Evolutionary conservation across 2,888 invertebrate genomes (phyloP).

Genomic region (Watsonalla cultraria): DNA sequence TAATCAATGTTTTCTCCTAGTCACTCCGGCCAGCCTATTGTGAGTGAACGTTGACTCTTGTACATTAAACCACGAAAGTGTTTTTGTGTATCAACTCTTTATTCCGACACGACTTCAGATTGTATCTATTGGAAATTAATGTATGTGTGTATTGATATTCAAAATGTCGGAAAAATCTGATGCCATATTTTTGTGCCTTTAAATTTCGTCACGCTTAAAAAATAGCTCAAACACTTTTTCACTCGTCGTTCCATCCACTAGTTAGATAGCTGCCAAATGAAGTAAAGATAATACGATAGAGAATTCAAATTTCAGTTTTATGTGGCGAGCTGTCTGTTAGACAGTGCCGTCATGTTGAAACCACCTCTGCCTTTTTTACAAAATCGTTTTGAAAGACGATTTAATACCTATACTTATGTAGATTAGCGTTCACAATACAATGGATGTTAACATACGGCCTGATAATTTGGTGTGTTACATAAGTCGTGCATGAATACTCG

Average conservation of each 20-base stretch:
- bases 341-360: conserved; percentile 53
- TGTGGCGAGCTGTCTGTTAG: conserved; percentile 36
- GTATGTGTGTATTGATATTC: conserved; percentile 12
- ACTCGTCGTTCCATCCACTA: conserved; percentile 22
- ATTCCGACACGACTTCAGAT: conserved; percentile 31
- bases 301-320: conserved; percentile 61
- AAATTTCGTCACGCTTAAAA: conserved; percentile 10
- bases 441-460: conserved; percentile 65
- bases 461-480: conserved; percentile 69
- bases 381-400: conserved; percentile 72
- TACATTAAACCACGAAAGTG: conserved; percentile 64
- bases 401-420: conserved; percentile 78
- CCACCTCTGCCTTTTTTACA: conserved; percentile 55
- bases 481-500: conserved; percentile 60
- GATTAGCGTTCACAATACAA: conserved; percentile 68
- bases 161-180: background rate
- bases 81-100: conserved; percentile 55
- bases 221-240: conserved; percentile 23
- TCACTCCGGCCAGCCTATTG: conserved; percentile 70
- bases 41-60: conserved; percentile 72
- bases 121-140: conserved; percentile 28
- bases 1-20: conserved; percentile 79
- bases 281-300: conserved; percentile 36
- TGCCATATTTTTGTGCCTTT: background rate
- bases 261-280: conserved; percentile 26